Evolutionary conservation across 2,113 vertebrate species (phyloP), one percentile per base, ranked within the genome.

Genomic region (Monopterus albus): DNA sequence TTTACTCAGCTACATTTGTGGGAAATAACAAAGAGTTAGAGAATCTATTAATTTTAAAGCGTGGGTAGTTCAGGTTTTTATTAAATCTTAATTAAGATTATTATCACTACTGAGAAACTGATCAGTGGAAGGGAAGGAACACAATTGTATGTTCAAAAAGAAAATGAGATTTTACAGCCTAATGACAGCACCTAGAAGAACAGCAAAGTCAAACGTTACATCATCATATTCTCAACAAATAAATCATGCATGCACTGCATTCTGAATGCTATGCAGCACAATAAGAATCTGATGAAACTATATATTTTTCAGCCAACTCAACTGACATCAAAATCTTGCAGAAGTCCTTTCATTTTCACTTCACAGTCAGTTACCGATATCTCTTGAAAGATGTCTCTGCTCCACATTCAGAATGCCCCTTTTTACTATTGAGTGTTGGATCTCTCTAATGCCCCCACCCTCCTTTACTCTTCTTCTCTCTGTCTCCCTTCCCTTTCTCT

Each of bases 391-490:
- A 46, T 39, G 76, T 45, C 45, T 79, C 75, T 68, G 56, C 82
- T 84, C 55, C 67, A 59, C 38, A 55, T 76, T 74, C 28, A 75
- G 65, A 73, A 72, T 55, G 67, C 59, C 21, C 43, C 43, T 57
- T 72, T 82, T 53, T 51, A 35, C 60, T 50, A 26, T 20, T 20
- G 28, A 70, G 39, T 38, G 42, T 31, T 26, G 0, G n/a, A 18
- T 68, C 59, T 55, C 3, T 66, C 58, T 38, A 1, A 47, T 51
- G 15, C 52, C 14, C 45, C 29, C 49, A 31, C 55, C 51, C 45
- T 23, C 47, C 26, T 45, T 45, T 18, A 25, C 42, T 33, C 59
- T 47, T 31, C 14, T 0, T 10, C 29, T 72, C 43, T 62, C 49
- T 42, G 6, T 49, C 72, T 55, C 38, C 17, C 33, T 57, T 64